Base-by-base conservation (phyloP, 1,140 invertebrate genomes). In the Neodiprion lecontei region DNA sequence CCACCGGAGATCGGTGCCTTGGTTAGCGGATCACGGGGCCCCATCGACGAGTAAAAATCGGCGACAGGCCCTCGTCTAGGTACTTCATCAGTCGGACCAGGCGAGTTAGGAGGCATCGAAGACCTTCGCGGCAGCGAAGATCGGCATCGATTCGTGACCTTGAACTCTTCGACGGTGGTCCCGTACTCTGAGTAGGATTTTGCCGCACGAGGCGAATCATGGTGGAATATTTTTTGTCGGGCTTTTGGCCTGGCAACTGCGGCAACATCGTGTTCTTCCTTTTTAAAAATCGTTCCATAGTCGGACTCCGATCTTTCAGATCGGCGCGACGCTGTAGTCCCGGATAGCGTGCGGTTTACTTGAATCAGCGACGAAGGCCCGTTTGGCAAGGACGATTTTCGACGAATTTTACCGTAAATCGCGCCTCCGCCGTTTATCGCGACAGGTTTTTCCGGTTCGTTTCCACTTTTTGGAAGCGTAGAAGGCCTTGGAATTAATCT, bases 341-440 rank as follows among this genome's bases (percentile, higher is more conserved):
- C 40, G 0, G 77, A 70, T 17, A 28, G 11, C 5, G 21, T 1
- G 0, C 74, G 74, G 4, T 75, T 67, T 0, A 69, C 70, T 1
- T 40, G 28, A 40, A 65, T 5, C 0, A 71, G 69, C 9, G 61
- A 66, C 0, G 61, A 66, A 0, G 67, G 10, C n/a, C 49, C 76
- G 4, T 72, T 67, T 5, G 82, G 83, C 40, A 87, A 72, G 0
- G 87, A 88, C 1, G 80, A 78, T 72, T 87, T 87, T 2, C 86
- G 77, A 40, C 86, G 80, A n/a, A 88, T 88, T 21, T 79, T 82
- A 0, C 87, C 87, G 53, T 88, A 88, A 47, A 88, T 80, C 0
- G 86, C 0, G 78, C 74, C 14, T 78, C 81, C 8, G 72, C 47
- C 8, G 74, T 67, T 11, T 70, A 68, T 21, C 72, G 70, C 3